phyloP scores from a whole-genome alignment of 2,888 invertebrate species.

The Iselma pallidipennis region DNA sequence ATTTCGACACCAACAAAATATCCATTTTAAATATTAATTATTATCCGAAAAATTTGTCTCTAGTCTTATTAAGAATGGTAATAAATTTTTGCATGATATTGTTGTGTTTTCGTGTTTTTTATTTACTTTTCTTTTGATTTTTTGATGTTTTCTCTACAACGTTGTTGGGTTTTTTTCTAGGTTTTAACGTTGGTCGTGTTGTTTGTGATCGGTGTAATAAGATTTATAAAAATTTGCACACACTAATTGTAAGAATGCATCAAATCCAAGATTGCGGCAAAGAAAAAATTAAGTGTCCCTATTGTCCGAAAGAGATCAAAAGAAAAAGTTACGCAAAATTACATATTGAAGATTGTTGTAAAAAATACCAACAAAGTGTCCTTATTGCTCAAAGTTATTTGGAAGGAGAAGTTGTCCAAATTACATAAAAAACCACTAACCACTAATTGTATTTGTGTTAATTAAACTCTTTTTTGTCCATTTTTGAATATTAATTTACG shows the following conservation, averaged over 20 bases:
- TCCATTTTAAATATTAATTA: neutral
- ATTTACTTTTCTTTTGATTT: no score
- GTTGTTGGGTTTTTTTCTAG: neutral
- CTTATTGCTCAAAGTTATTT: no score
- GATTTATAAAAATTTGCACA: slow-evolving; percentile 12
- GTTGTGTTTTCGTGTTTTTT: no score
- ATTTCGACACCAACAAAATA: neutral
- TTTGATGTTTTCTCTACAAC: no score
- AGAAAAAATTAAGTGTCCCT: slow-evolving; percentile 43
- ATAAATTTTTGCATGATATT: neutral
- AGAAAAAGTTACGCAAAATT: slow-evolving; percentile 11
- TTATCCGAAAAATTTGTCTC: neutral
- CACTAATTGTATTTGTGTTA: no score
- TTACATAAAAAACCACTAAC: no score
- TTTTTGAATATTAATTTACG: no score
- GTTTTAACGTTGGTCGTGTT: neutral
- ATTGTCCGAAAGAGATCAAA: slow-evolving; percentile 2
- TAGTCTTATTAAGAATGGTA: neutral
- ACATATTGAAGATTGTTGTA: no score
- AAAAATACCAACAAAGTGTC: no score
- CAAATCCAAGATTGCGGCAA: slow-evolving; percentile 54
- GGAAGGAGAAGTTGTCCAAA: no score
- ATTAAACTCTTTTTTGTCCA: no score
- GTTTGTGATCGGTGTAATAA: slow-evolving; percentile 4
- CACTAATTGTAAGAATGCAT: slow-evolving; percentile 48